Conservation (phyloP, 2,113 vertebrate genomes). For the Ovis canadensis region DNA sequence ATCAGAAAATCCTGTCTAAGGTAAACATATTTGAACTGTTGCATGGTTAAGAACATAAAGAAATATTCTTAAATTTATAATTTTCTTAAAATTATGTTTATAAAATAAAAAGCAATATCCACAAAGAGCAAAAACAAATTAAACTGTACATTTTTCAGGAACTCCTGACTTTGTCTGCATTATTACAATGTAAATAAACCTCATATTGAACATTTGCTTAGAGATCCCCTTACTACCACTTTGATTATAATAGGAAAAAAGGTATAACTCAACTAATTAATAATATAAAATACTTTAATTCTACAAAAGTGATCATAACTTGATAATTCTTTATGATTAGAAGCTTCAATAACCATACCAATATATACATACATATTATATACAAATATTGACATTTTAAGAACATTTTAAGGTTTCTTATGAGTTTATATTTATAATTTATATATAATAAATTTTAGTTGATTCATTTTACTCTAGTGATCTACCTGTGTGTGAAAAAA, state of each 20-base stretch:
- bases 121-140: neutral
- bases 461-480: neutral
- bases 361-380: neutral
- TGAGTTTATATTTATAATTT: neutral
- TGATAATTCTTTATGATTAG: neutral
- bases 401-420: neutral
- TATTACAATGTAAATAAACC: neutral
- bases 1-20: neutral
- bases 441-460: neutral
- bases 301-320: neutral
- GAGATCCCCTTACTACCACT: neutral
- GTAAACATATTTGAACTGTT: neutral
- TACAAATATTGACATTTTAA: neutral
- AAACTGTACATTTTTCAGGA: neutral
- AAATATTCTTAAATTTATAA: neutral
- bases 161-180: neutral
- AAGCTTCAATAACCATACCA: neutral
- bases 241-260: neutral
- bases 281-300: neutral
- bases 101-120: conserved; percentile 21
- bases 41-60: neutral
- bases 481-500: neutral
- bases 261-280: neutral
- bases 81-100: neutral
- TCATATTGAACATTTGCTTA: neutral